These are phyloP conservation scores for Anadara kagoshimensis DNA, from an alignment of 1,140 invertebrate genomes.

Conservation along the genomic window DNA sequence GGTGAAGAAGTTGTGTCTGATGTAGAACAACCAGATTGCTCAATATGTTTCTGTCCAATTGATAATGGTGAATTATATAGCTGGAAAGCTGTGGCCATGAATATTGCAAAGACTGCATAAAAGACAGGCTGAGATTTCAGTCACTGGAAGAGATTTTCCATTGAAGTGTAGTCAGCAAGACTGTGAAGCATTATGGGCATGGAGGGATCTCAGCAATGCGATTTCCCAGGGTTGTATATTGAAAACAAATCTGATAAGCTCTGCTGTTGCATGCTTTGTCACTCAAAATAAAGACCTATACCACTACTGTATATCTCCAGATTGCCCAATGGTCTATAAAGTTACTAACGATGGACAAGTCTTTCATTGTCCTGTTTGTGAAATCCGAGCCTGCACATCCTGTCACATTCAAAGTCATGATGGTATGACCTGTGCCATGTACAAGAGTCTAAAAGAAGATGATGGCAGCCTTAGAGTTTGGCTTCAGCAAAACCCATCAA, in stretches of 20 bases:
- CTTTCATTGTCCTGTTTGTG: conserved; percentile 55
- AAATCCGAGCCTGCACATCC: conserved; percentile 49
- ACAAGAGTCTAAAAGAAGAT: conserved; percentile 33
- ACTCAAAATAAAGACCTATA: conserved; percentile 38
- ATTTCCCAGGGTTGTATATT: conserved; percentile 22
- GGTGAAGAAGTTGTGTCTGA: neutral
- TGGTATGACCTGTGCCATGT: conserved; percentile 58
- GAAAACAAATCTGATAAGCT: conserved; percentile 19
- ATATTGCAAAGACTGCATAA: conserved; percentile 62
- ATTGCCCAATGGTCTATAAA: conserved; percentile 60
- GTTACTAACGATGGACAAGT: conserved; percentile 37
- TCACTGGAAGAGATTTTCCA: conserved; percentile 49
- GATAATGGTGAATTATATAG: conserved; percentile 52
- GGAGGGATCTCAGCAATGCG: conserved; percentile 46
- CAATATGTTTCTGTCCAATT: conserved; percentile 57
- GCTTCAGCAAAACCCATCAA: conserved; percentile 36
- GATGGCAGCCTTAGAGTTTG: conserved; percentile 34
- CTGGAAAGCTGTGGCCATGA: conserved; percentile 65
- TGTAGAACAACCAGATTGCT: conserved; percentile 51
- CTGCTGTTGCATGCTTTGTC: conserved; percentile 47
- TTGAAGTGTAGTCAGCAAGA: conserved; percentile 53
- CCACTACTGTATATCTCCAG: conserved; percentile 57
- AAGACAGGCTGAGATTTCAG: conserved; percentile 37
- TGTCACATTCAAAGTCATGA: conserved; percentile 57
- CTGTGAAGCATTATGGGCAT: conserved; percentile 49